Evolutionary conservation across 1,140 invertebrate species (phyloP), one percentile per base, ranked within the genome.

Genomic region (Steinernema khuongi): DNA sequence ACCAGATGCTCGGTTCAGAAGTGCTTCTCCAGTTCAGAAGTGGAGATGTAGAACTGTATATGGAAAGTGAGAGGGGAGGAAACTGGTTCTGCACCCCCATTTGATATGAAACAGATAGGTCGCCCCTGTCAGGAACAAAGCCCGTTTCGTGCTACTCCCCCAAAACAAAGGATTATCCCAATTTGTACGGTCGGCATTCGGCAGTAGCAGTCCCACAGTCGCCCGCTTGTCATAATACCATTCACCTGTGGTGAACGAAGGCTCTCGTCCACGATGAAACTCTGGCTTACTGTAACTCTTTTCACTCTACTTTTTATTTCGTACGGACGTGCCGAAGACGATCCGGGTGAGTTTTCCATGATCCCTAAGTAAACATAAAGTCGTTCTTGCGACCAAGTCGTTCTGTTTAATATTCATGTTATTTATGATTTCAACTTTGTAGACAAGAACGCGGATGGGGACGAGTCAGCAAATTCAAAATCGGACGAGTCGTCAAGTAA

Each of bases 161-260:
- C 11, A 60, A 60, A 60, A 60, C 50, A 60, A 60, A 17, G 50
- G 50, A 60, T 60, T 60, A 60, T 60, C 50, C 50, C 50, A 60
- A 60, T 60, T 60, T 60, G 50, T 60, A 60, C 50, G 14, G 22
- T 60, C 26, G 50, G 50, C 50, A 60, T 22, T 60, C 50, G 22
- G 14, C 4, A 2, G 4, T 60, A 7, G 11, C 19, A 14, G 7
- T 60, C 50, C 14, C 50, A 41, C 50, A 22, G 36, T n/a, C 50
- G 19, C 14, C 19, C 4, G 26, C 50, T n/a, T 60, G 14, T 26
- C 14, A 22, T 60, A 26, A 17, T 60, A 60, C 14, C 14, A 60
- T n/a, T 22, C 26, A 26, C 22, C 26, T 60, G 14, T 60, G 22
- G 4, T 60, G 14, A 26, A 14, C 26, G 50, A 60, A 41, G 7